Conservation (phyloP, 2,888 invertebrate genomes). For the Lasioglossum malachurum region DNA sequence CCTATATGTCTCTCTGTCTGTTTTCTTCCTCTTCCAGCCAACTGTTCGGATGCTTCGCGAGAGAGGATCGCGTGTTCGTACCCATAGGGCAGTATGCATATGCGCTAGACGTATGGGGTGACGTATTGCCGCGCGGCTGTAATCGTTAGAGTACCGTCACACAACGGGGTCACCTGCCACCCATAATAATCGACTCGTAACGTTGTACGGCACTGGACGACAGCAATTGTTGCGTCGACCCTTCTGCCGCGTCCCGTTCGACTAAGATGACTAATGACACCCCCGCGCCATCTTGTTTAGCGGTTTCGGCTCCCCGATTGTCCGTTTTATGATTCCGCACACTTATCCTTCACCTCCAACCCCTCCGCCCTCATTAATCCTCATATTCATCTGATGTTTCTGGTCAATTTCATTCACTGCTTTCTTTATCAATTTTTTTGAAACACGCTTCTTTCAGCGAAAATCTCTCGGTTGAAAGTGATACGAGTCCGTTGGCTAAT, state of each 20-base stretch:
- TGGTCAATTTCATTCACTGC: neutral
- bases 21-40: neutral
- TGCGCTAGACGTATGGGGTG: slow-evolving; percentile 74
- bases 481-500: neutral
- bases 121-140: slow-evolving; percentile 71
- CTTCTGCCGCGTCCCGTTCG: neutral
- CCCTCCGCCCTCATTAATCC: neutral
- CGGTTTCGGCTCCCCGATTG: neutral
- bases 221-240: slow-evolving; percentile 50
- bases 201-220: slow-evolving; percentile 61
- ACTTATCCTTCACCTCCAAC: neutral
- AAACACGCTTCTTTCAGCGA: neutral
- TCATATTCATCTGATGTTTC: too few species aligned
- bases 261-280: neutral
- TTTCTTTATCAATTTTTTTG: neutral
- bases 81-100: slow-evolving; percentile 56
- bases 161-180: slow-evolving; percentile 64
- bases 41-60: slow-evolving; percentile 13
- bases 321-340: neutral
- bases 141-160: slow-evolving; percentile 67
- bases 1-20: neutral
- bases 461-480: neutral
- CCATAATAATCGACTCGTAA: slow-evolving; percentile 66
- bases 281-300: neutral
- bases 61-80: slow-evolving; percentile 45